A percentile compares a stretch with the other conserved stretches of the same genome.
Evolutionary conservation across 92 coral and sea anemone species (phyloP).

Genomic region (Micromussa lordhowensis): DNA sequence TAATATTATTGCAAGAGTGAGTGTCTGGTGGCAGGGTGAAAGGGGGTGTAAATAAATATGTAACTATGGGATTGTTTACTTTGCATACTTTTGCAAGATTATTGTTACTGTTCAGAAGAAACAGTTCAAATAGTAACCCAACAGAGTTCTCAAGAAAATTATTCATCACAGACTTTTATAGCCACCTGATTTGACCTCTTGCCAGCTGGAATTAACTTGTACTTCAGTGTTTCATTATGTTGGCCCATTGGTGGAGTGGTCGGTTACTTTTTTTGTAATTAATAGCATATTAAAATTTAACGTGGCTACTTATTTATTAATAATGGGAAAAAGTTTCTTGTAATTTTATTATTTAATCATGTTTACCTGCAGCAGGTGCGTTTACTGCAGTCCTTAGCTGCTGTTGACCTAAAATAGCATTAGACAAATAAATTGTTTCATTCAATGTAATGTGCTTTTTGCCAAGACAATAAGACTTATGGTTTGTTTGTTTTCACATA

Average conservation of each 20-base stretch:
- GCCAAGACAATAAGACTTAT: constrained; percentile 29
- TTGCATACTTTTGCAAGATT: constrained; percentile 20
- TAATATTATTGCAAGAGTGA: constrained; percentile 2
- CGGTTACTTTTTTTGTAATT: constrained; percentile 8
- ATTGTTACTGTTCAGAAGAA: constrained; percentile 22
- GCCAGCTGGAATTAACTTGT: constrained; percentile 20
- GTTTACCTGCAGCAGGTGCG: constrained; percentile 22
- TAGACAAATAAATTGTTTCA: constrained; percentile 24
- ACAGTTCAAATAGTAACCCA: constrained; percentile 34
- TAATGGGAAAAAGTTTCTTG: constrained; percentile 14
- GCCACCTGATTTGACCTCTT: constrained; percentile 27
- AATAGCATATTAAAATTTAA: constrained; percentile 16
- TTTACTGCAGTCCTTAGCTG: constrained; percentile 32
- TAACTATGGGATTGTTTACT: constrained; percentile 21
- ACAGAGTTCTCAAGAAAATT: constrained; percentile 22
- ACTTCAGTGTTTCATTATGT: constrained; percentile 29
- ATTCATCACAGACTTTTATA: constrained; percentile 29
- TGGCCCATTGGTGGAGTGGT: constrained; percentile 38
- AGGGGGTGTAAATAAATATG: constrained; percentile 27
- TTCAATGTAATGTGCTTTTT: background rate
- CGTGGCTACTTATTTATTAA: constrained; percentile 20
- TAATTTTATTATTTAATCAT: constrained; percentile 17
- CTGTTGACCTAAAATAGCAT: constrained; percentile 20
- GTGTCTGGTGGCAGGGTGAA: constrained; percentile 24
- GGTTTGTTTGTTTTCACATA: no score